Evolutionary conservation across 2,888 invertebrate species (phyloP), one percentile per base, ranked within the genome.

Genomic region (Diloba caeruleocephala): DNA sequence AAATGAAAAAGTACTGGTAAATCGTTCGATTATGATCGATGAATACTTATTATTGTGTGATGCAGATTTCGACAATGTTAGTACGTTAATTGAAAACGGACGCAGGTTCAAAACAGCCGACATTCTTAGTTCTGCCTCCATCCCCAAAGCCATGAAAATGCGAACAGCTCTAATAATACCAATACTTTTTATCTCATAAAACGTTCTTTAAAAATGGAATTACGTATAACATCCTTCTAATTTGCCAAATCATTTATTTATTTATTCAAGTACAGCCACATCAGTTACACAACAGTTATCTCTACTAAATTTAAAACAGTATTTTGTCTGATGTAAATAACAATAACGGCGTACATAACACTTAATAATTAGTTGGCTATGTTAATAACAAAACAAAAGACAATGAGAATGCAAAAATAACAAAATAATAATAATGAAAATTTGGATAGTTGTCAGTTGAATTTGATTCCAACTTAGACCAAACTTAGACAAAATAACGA

Each of bases 31-130:
- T 60, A 41, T 37, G 21, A 29, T 15, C 13, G 29, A 39, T 14
- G 29, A 31, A 42, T 33, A 37, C 23, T 26, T 45, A 45, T 33
- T 51, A 63, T 51, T 63, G 52, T 61, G 21, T 32, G 32, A 15
- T 14, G 37, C 33, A 28, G 42, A 51, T 34, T 34, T 45, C 5
- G 19, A 31, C 10, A 34, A 57, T 39, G 52, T 57, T 14, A 19
- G 46, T 44, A 57, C 64, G 61, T 57, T 61, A 61, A 61, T 63
- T 63, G 41, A 41, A 63, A 63, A 45, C 44, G 37, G 51, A 39
- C 13, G 28, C 14, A 33, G 29, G 25, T 37, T 25, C 12, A 39
- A 43, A 10, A 17, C 12, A 31, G 12, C 26, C 26, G n/a, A 37
- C 17, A 42, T 37, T 26, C 14, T 19, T 26, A 26, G 9, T 13